Percentiles rank a stretch among this genome's conserved stretches.
Conservation (phyloP, 2,888 invertebrate genomes). For the Melieria omissa region DNA sequence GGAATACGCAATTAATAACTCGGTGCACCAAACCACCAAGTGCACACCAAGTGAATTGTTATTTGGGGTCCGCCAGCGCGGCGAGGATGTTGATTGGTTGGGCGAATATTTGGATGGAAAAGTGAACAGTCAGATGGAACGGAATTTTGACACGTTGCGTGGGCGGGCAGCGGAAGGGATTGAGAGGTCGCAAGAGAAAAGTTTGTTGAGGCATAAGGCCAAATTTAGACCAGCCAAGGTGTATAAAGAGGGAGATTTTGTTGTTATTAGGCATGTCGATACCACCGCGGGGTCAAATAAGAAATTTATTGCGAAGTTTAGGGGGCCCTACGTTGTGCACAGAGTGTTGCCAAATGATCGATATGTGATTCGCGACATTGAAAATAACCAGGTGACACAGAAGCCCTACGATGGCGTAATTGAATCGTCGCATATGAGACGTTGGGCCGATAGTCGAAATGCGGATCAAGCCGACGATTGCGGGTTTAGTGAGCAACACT, state of each 20-base stretch:
- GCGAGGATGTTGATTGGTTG: slow-evolving; percentile 28
- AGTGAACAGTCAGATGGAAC: neutral
- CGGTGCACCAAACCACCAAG: slow-evolving; percentile 29
- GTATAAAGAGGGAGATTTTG: slow-evolving; percentile 6
- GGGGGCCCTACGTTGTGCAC: slow-evolving; percentile 20
- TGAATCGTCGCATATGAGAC: slow-evolving; percentile 23
- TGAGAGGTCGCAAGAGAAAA: slow-evolving; percentile 15
- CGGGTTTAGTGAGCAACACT: neutral
- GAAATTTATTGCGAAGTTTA: slow-evolving; percentile 7
- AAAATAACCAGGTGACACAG: slow-evolving; percentile 13
- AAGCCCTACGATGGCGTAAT: slow-evolving; percentile 31
- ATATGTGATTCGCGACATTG: slow-evolving; percentile 7
- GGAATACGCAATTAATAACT: slow-evolving; percentile 37
- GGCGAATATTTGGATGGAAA: slow-evolving; percentile 20
- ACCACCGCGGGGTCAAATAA: slow-evolving; percentile 8
- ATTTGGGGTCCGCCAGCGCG: slow-evolving; percentile 39
- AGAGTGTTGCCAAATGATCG: slow-evolving; percentile 22
- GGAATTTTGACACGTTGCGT: neutral
- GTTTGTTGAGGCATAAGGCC: neutral
- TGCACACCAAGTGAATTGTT: slow-evolving; percentile 29
- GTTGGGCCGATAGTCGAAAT: neutral
- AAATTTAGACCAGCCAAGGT: neutral
- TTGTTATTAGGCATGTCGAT: slow-evolving; percentile 15
- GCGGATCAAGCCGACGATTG: neutral
- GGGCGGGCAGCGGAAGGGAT: slow-evolving; percentile 11